Evolutionary conservation across 1,140 invertebrate genomes (phyloP).

Genomic region (Drosophila bocqueti): DNA sequence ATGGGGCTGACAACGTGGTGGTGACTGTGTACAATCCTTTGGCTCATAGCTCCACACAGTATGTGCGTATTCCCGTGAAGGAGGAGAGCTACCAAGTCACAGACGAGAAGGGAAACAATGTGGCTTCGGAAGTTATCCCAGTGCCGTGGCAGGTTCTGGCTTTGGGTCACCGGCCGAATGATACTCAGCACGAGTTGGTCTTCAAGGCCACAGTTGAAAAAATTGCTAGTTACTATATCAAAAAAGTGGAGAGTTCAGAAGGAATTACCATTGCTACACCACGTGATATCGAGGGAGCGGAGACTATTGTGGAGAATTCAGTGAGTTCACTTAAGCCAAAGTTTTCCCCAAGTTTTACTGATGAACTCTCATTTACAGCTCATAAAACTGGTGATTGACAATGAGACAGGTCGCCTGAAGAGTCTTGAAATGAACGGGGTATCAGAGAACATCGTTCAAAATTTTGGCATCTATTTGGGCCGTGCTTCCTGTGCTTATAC

Average conservation of each 20-base stretch:
- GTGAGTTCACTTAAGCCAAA: conserved; percentile 20
- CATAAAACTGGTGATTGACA: conserved; percentile 50
- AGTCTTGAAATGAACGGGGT: conserved; percentile 86
- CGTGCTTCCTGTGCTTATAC: conserved; percentile 94
- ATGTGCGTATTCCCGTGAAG: conserved; percentile 90
- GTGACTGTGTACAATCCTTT: conserved; percentile 93
- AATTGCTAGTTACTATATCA: conserved; percentile 50
- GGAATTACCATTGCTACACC: neutral
- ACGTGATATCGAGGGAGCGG: conserved; percentile 1
- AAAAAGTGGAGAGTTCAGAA: conserved; percentile 7
- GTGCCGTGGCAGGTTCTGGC: conserved; percentile 87
- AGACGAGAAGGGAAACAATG: conserved; percentile 85
- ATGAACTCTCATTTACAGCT: conserved; percentile 17
- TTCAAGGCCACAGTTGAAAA: conserved; percentile 87
- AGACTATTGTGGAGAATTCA: conserved; percentile 56
- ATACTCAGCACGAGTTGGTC: conserved; percentile 88
- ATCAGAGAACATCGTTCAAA: conserved; percentile 86
- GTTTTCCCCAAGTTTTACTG: too few species aligned
- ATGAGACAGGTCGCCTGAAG: conserved; percentile 85
- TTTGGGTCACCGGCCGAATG: conserved; percentile 88
- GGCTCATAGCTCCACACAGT: conserved; percentile 88
- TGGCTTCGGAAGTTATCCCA: conserved; percentile 87
- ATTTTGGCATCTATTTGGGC: conserved; percentile 91
- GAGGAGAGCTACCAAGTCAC: conserved; percentile 87
- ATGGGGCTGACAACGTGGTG: conserved; percentile 87